Conservation (phyloP, 1,140 invertebrate species). For the Chelonus insularis region DNA sequence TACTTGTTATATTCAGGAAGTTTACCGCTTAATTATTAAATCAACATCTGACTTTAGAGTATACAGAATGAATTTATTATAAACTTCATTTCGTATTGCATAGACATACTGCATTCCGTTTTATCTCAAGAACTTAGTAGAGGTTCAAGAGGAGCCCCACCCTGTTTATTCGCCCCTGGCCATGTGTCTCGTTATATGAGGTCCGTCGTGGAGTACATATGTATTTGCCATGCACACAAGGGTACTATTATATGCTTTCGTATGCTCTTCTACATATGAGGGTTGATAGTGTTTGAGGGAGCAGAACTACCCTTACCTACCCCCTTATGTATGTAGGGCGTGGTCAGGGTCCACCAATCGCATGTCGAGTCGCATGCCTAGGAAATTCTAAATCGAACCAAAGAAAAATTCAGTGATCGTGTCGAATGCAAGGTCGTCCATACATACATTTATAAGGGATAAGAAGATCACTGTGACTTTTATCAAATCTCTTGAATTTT, state of each 20-base stretch:
- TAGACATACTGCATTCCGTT: neutral
- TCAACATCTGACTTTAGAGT: no score
- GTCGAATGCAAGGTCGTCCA: constrained; percentile 30
- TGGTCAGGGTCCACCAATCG: constrained; percentile 54
- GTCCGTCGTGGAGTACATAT: constrained; percentile 7
- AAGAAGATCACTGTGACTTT: constrained; percentile 44
- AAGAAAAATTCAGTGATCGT: constrained; percentile 49
- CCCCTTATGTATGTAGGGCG: constrained; percentile 52
- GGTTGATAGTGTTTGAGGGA: constrained; percentile 50
- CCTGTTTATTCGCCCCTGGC: constrained; percentile 39
- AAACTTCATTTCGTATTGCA: neutral
- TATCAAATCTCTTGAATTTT: neutral
- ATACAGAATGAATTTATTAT: neutral
- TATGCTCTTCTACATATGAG: constrained; percentile 39
- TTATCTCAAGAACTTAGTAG: neutral
- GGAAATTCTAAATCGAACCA: constrained; percentile 47
- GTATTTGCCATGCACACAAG: neutral
- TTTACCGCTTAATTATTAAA: no score
- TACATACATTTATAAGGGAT: constrained; percentile 29
- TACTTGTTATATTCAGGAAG: no score
- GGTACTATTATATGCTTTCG: constrained; percentile 12
- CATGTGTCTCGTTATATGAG: constrained; percentile 25
- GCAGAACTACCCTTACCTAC: constrained; percentile 31
- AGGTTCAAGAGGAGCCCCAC: constrained; percentile 28
- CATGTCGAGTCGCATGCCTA: constrained; percentile 43